A percentile compares a stretch with the other conserved stretches of the same genome.
Evolutionary conservation across 2,888 invertebrate genomes (phyloP).

Genomic region (Ramazzottius varieornatus): DNA sequence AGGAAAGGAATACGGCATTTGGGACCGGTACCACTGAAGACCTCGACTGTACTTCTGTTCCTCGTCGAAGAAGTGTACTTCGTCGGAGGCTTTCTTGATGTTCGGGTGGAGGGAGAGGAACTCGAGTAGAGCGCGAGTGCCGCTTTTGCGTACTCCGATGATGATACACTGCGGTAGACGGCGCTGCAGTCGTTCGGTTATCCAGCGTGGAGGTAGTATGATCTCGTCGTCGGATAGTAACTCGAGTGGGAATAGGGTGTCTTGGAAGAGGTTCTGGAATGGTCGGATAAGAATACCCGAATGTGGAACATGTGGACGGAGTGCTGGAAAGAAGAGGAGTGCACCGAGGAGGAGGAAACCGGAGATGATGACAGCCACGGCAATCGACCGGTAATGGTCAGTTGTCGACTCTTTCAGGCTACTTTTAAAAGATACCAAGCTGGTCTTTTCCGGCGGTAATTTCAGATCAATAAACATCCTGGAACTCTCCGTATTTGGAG

Average conservation of each 20-base stretch:
- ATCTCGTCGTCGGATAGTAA: neutral
- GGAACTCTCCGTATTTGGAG: too few relatives aligned
- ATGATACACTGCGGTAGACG: slow-evolving; percentile 23
- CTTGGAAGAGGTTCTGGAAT: neutral
- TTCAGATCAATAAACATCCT: slow-evolving; percentile 2
- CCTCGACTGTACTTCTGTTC: slow-evolving; percentile 53
- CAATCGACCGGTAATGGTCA: too few relatives aligned
- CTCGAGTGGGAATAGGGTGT: too few relatives aligned
- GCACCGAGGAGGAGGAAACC: neutral
- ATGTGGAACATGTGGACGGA: too few relatives aligned
- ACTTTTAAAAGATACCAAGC: too few relatives aligned
- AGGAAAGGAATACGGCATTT: slow-evolving; percentile 73
- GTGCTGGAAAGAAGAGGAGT: neutral
- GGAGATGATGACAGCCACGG: neutral
- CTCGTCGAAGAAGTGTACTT: slow-evolving; percentile 88
- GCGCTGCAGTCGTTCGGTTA: slow-evolving; percentile 8
- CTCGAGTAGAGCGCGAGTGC: slow-evolving; percentile 23
- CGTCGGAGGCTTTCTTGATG: slow-evolving; percentile 70
- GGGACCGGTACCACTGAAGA: slow-evolving; percentile 73
- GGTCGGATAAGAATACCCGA: too few relatives aligned
- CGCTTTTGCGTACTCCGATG: slow-evolving; percentile 24
- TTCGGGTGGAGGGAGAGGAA: slow-evolving; percentile 27
- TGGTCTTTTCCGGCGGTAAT: neutral
- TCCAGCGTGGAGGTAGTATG: neutral
- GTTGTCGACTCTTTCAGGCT: too few relatives aligned